A percentile compares a stretch with the other conserved stretches of the same genome.
Evolutionary conservation across 2,888 invertebrate genomes (phyloP).

Genomic region (Macrosiphum euphorbiae): DNA sequence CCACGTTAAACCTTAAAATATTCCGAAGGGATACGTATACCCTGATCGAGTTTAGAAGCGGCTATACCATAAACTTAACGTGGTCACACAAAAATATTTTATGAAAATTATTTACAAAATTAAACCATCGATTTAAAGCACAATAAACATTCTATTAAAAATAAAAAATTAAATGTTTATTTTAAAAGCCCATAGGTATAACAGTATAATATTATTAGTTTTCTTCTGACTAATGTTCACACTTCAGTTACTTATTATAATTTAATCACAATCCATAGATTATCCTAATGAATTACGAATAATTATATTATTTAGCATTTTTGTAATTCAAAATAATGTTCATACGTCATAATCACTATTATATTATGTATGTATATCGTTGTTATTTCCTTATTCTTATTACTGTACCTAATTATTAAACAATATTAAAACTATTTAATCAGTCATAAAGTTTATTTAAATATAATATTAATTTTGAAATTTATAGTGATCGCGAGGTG

Average conservation of each 20-base stretch:
- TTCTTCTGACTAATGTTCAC: not conserved
- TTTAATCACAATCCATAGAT: not conserved
- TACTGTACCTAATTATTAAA: too few species aligned
- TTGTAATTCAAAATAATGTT: not conserved
- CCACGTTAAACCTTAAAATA: conserved; percentile 57
- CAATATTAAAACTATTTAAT: too few species aligned
- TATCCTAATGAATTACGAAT: not conserved
- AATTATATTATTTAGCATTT: not conserved
- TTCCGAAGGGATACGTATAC: conserved; percentile 58
- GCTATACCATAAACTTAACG: conserved; percentile 10
- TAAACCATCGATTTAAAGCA: not conserved
- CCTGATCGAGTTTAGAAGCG: not conserved
- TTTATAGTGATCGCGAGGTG: too few species aligned
- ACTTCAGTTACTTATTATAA: not conserved
- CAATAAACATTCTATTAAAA: not conserved
- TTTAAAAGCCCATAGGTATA: not conserved
- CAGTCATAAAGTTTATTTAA: too few species aligned
- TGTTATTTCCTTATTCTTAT: too few species aligned
- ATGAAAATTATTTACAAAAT: not conserved
- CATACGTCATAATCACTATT: not conserved
- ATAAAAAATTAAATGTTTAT: not conserved
- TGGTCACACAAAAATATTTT: conserved; percentile 3
- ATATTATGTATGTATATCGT: not conserved
- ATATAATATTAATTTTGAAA: too few species aligned
- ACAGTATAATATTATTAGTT: not conserved